phyloP scores from a whole-genome alignment of 2,113 vertebrate genomes.

The Solenodon paradoxus region DNA sequence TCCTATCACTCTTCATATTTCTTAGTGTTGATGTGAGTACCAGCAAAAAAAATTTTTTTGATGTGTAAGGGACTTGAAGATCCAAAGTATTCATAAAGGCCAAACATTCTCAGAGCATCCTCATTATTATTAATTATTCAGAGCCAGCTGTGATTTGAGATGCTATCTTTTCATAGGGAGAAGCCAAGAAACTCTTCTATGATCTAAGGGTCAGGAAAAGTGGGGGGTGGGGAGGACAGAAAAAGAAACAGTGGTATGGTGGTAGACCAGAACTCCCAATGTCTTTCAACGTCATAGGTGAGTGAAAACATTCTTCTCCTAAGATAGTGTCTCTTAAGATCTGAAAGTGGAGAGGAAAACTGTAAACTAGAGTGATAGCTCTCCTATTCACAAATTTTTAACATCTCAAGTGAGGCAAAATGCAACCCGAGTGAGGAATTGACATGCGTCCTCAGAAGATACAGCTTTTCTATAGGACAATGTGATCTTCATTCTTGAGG shows the following conservation, averaged over 20 bases:
- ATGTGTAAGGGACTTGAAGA: not conserved
- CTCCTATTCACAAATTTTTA: not conserved
- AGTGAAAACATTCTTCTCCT: not conserved
- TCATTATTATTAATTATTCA: conserved; percentile 19
- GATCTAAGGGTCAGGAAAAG: not conserved
- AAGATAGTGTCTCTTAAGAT: not conserved
- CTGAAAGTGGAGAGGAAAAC: not conserved
- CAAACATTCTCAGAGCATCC: not conserved
- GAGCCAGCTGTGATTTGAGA: not conserved
- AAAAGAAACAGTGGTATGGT: not conserved
- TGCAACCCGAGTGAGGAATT: too few species aligned
- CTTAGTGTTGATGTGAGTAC: not conserved
- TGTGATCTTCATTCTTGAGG: not conserved
- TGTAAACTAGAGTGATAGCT: not conserved
- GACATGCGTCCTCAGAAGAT: not conserved
- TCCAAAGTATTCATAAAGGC: not conserved
- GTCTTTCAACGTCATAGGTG: not conserved
- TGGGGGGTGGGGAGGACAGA: not conserved
- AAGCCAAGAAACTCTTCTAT: not conserved
- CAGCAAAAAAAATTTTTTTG: not conserved
- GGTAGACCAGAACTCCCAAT: not conserved
- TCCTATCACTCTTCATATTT: not conserved
- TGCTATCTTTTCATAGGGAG: not conserved
- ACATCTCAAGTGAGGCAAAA: not conserved
- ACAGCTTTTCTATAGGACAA: not conserved